Conservation (phyloP, 2,797 vertebrate genomes). For the Delichon dasypus region DNA sequence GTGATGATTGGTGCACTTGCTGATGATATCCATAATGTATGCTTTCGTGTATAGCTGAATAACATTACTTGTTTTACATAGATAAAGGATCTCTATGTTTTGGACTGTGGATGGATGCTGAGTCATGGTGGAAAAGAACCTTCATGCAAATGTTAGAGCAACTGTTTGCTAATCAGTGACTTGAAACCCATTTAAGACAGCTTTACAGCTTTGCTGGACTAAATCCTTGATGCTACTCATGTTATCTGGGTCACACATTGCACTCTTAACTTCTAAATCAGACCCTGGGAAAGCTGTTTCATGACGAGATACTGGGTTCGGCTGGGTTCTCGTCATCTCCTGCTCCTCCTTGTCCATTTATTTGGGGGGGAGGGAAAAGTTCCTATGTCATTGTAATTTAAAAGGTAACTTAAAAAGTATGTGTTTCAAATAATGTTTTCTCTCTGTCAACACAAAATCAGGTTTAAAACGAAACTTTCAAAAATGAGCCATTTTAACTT, state of each 20-base stretch:
- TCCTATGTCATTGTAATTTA: background rate
- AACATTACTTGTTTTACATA: background rate
- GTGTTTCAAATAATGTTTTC: background rate
- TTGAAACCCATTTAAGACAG: slow-evolving; percentile 28
- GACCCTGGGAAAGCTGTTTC: background rate
- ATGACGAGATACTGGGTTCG: background rate
- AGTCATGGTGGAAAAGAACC: slow-evolving; percentile 33
- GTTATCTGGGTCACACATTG: slow-evolving; percentile 31
- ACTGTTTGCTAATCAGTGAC: slow-evolving; percentile 28
- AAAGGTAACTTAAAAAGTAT: background rate
- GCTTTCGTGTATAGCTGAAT: background rate
- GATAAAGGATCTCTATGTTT: background rate
- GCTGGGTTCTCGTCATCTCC: background rate
- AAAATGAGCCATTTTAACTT: background rate
- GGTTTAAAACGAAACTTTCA: background rate
- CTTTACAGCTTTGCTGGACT: slow-evolving; percentile 48
- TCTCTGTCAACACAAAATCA: background rate
- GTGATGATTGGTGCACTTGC: background rate
- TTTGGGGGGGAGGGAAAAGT: background rate
- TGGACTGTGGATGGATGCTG: background rate
- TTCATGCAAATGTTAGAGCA: background rate
- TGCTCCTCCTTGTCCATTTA: background rate
- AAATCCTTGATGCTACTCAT: slow-evolving; percentile 16
- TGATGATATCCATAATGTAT: background rate
- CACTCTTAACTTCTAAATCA: background rate